Conservation (phyloP, 2,797 vertebrate genomes). For the Florisuga fusca region DNA sequence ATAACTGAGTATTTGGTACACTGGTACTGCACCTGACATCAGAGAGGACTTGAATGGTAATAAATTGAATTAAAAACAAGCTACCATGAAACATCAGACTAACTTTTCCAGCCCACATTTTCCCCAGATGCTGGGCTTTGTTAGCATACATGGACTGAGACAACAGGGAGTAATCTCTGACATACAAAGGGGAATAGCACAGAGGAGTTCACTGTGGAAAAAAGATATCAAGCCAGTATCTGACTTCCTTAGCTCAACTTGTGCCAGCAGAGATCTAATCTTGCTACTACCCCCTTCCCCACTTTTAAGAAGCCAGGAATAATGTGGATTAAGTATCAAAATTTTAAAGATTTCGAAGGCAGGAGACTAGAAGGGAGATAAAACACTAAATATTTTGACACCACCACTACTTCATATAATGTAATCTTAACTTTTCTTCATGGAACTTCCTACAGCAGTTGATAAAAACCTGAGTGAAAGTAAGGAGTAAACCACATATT, state of each 20-base stretch:
- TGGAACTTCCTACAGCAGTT: not conserved
- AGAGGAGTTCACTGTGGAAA: not conserved
- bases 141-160: not conserved
- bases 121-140: not conserved
- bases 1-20: not conserved
- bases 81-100: not conserved
- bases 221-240: not conserved
- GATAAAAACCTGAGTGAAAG: not conserved
- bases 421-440: not conserved
- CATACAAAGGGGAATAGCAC: not conserved
- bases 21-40: not conserved
- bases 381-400: not conserved
- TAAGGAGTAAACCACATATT: not conserved
- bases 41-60: not conserved
- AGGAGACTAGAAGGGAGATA: not conserved
- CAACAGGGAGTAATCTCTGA: not conserved
- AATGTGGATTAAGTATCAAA: not conserved
- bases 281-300: not conserved
- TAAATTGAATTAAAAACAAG: not conserved
- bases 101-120: not conserved
- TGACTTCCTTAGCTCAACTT: not conserved
- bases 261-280: not conserved
- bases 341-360: not conserved
- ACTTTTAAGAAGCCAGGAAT: not conserved
- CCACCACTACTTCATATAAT: not conserved